A percentile compares a stretch with the other conserved stretches of the same genome.
Conservation (phyloP, 2,888 invertebrate genomes). For the Clanis bilineata region DNA sequence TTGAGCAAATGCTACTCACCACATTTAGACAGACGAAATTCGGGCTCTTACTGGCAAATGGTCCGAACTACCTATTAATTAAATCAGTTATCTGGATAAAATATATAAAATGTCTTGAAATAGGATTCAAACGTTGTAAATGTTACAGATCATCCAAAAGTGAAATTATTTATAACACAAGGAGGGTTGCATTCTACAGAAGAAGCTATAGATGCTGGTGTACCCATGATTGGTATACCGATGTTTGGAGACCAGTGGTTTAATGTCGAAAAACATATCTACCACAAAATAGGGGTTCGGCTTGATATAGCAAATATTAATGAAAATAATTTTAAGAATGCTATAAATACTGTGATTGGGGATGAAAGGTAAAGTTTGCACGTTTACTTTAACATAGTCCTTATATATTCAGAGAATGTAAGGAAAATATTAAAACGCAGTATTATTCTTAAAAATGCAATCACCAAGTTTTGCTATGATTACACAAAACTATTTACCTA, state of each 20-base stretch:
- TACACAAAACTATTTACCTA: too few relatives aligned
- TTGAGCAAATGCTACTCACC: too few relatives aligned
- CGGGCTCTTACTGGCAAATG: too few relatives aligned
- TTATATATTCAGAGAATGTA: too few relatives aligned
- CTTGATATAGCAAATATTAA: conserved; percentile 41
- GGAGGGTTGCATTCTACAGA: conserved; percentile 73
- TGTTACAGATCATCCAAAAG: conserved; percentile 61
- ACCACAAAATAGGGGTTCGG: conserved; percentile 46
- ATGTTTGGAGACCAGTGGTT: conserved; percentile 68
- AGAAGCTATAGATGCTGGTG: conserved; percentile 64
- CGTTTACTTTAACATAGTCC: too few relatives aligned
- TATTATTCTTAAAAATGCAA: too few relatives aligned
- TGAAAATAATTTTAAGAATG: conserved; percentile 41
- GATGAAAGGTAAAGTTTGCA: conserved; percentile 41
- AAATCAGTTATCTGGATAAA: too few relatives aligned
- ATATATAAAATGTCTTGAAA: too few relatives aligned
- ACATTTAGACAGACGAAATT: too few relatives aligned
- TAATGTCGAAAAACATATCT: conserved; percentile 55
- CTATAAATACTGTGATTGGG: conserved; percentile 41
- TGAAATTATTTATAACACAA: conserved; percentile 75
- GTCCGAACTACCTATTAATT: too few relatives aligned
- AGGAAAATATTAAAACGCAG: too few relatives aligned
- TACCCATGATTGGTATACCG: conserved; percentile 66
- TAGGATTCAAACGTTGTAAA: not conserved
- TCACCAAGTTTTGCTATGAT: too few relatives aligned